phyloP scores from a whole-genome alignment of 2,888 invertebrate species.

The Peribatodes rhomboidaria region DNA sequence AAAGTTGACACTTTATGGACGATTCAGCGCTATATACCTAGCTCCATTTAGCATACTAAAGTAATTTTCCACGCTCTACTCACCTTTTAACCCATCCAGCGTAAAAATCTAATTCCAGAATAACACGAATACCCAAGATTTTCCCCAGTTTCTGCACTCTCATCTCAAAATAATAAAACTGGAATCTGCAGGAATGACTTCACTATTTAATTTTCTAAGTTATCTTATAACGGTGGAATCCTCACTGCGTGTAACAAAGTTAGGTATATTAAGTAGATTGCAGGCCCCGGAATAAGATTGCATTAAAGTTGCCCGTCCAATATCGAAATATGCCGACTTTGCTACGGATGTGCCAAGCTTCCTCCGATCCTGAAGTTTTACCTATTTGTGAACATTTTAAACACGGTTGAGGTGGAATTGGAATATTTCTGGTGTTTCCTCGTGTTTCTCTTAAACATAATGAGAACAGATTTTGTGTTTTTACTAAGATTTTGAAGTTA shows the following conservation, averaged over 20 bases:
- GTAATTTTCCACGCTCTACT: conserved; percentile 11
- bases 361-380: conserved; percentile 45
- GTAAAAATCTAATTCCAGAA: conserved; percentile 24
- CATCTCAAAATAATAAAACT: conserved; percentile 46
- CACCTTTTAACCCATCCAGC: conserved; percentile 17
- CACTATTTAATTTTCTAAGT: conserved; percentile 46
- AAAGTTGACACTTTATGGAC: not conserved
- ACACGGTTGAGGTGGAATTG: conserved; percentile 23
- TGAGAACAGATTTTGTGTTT: too few species aligned
- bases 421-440: conserved; percentile 12
- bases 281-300: conserved; percentile 63
- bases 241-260: conserved; percentile 45
- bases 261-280: conserved; percentile 61
- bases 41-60: not conserved
- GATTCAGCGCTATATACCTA: not conserved
- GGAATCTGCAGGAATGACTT: conserved; percentile 40
- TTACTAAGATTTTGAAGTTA: too few species aligned
- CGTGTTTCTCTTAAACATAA: not conserved
- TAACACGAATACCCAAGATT: conserved; percentile 20
- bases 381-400: conserved; percentile 34
- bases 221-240: conserved; percentile 39
- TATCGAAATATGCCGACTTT: conserved; percentile 72
- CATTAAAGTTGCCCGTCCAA: conserved; percentile 69
- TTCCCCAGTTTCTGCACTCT: conserved; percentile 36
- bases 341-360: conserved; percentile 66